Evolutionary conservation across 2,113 vertebrate species (phyloP).

Genomic region (Corythoichthys intestinalis): DNA sequence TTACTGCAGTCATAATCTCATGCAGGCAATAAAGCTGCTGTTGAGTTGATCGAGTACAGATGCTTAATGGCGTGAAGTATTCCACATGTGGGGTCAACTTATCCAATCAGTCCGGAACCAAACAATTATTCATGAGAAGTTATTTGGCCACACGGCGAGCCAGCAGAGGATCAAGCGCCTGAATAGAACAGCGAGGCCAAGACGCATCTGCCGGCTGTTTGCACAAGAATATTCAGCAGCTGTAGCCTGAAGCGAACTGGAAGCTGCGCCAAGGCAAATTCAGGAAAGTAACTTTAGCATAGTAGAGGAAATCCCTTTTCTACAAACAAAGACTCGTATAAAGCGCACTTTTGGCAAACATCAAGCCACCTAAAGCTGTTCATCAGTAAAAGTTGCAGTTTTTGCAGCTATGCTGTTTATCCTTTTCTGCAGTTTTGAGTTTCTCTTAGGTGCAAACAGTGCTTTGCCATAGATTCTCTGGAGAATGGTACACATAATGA

Average conservation of each 20-base stretch:
- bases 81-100: conserved; percentile 30
- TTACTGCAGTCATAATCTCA: conserved; percentile 26
- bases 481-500: too few species aligned
- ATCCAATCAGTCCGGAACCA: conserved; percentile 30
- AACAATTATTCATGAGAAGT: conserved; percentile 42
- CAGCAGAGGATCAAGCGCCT: conserved; percentile 24
- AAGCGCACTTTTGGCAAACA: conserved; percentile 23
- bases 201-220: conserved; percentile 65
- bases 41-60: conserved; percentile 29
- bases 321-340: conserved; percentile 36
- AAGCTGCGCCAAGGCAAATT: conserved; percentile 46
- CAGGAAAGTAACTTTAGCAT: conserved; percentile 39
- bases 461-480: conserved; percentile 32
- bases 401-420: conserved; percentile 5
- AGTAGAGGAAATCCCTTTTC: conserved; percentile 39
- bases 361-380: conserved; percentile 21
- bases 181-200: conserved; percentile 39
- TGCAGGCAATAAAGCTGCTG: conserved; percentile 52
- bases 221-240: conserved; percentile 56
- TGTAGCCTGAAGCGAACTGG: conserved; percentile 41
- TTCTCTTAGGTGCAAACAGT: conserved; percentile 30
- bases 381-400: conserved; percentile 16
- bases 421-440: conserved; percentile 40
- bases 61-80: conserved; percentile 2
- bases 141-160: conserved; percentile 8